phyloP scores from a whole-genome alignment of 2,797 vertebrate genomes.

The Microchirus variegatus region DNA sequence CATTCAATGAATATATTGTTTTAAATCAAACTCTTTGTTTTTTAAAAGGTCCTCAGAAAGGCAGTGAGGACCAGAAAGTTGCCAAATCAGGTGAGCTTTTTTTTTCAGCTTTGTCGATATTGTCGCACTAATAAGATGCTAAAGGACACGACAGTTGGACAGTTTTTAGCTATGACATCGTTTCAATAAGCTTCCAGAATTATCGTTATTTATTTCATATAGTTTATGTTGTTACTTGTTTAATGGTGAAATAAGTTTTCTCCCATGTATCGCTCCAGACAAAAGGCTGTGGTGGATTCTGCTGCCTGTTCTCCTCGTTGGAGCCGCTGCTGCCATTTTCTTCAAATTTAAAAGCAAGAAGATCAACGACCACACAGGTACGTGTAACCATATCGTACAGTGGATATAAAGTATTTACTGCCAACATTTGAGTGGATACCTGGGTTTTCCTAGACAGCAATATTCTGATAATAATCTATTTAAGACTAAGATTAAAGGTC shows the following conservation, averaged over 20 bases:
- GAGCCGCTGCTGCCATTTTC: conserved; percentile 33
- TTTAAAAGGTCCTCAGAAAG: conserved; percentile 31
- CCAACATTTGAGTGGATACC: too few relatives aligned
- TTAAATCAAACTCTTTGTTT: not conserved
- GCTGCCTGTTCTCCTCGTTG: conserved; percentile 39
- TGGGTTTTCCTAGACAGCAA: too few relatives aligned
- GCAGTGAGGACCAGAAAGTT: not conserved
- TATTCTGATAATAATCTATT: too few relatives aligned
- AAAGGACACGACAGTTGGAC: too few relatives aligned
- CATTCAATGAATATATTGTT: not conserved
- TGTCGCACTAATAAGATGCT: too few relatives aligned
- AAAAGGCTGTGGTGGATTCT: conserved; percentile 72
- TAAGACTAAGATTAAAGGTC: too few relatives aligned
- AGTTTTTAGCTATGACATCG: too few relatives aligned
- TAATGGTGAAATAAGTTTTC: not conserved
- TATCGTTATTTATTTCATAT: too few relatives aligned
- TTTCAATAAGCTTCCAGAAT: too few relatives aligned
- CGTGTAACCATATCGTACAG: too few relatives aligned
- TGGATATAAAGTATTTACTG: too few relatives aligned
- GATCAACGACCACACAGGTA: conserved; percentile 75
- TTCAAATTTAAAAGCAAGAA: conserved; percentile 74
- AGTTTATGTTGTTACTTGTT: not conserved
- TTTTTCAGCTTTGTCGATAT: too few relatives aligned
- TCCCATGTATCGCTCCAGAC: conserved; percentile 42
- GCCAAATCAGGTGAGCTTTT: conserved; percentile 30